Evolutionary conservation across 2,113 vertebrate species (phyloP).

Genomic region (Dasyprocta punctata): DNA sequence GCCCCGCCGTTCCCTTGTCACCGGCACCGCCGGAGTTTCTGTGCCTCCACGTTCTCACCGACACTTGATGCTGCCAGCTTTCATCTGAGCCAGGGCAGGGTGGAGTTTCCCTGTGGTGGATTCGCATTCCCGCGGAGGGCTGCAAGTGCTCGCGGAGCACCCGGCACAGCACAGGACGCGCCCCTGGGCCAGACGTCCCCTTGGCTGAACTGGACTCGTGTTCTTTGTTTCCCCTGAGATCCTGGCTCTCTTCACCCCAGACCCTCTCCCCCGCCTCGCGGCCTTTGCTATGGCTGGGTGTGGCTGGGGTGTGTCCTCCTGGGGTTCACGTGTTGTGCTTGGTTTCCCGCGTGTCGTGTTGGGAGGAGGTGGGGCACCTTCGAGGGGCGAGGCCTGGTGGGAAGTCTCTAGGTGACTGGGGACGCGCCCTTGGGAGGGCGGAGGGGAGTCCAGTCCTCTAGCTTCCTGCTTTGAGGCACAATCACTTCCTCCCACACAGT

Average conservation of each 20-base stretch:
- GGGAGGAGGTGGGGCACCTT: background rate
- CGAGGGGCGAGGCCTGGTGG: background rate
- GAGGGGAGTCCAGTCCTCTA: background rate
- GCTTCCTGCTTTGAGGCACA: background rate
- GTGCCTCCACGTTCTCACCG: background rate
- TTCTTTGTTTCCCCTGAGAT: background rate
- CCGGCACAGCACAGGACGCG: too few relatives aligned
- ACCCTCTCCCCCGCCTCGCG: too few relatives aligned
- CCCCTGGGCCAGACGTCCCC: too few relatives aligned
- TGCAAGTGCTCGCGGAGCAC: too few relatives aligned
- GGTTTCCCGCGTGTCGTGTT: background rate
- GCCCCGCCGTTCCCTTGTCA: rapidly evolving
- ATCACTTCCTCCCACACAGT: background rate
- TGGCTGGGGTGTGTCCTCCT: background rate
- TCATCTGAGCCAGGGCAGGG: background rate
- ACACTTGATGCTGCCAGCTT: background rate
- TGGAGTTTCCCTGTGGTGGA: background rate
- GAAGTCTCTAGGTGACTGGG: background rate
- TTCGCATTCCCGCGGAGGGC: background rate
- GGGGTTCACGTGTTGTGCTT: background rate
- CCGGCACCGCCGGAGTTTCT: background rate
- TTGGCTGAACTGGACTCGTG: background rate
- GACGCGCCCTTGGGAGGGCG: background rate
- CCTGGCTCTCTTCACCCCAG: background rate
- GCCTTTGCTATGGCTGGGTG: background rate